Evolutionary conservation across 2,888 invertebrate species (phyloP).

Genomic region (Microplitis manilae): DNA sequence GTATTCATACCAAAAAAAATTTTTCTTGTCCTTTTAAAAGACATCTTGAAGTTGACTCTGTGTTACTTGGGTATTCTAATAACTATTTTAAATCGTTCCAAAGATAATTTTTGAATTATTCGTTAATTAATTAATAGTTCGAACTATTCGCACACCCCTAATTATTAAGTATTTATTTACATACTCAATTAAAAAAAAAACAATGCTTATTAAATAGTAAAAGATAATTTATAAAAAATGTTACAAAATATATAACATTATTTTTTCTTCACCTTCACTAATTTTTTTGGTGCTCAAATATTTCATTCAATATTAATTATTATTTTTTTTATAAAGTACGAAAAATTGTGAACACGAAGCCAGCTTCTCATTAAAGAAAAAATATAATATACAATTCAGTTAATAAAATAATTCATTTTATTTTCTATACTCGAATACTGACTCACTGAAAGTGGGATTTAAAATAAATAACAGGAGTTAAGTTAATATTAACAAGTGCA

Average conservation of each 20-base stretch:
- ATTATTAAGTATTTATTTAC: slow-evolving; percentile 39
- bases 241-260: slow-evolving; percentile 12
- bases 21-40: too few relatives aligned
- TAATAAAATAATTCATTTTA: slow-evolving; percentile 21
- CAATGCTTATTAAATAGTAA: background rate
- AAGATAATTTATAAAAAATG: slow-evolving; percentile 30
- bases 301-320: background rate
- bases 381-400: slow-evolving; percentile 9
- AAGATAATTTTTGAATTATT: too few relatives aligned
- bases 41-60: too few relatives aligned
- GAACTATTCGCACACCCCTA: slow-evolving; percentile 19
- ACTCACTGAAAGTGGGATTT: background rate
- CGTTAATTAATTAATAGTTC: too few relatives aligned
- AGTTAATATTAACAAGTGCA: background rate
- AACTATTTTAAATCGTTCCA: too few relatives aligned
- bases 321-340: background rate
- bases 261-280: background rate
- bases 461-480: background rate
- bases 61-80: too few relatives aligned
- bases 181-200: slow-evolving; percentile 20
- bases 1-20: too few relatives aligned
- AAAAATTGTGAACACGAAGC: slow-evolving; percentile 19
- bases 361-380: slow-evolving; percentile 22
- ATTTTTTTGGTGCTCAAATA: slow-evolving; percentile 15
- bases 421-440: slow-evolving; percentile 9